Base-by-base conservation (phyloP, 2,888 invertebrate genomes). In the Andricus quercusramuli region DNA sequence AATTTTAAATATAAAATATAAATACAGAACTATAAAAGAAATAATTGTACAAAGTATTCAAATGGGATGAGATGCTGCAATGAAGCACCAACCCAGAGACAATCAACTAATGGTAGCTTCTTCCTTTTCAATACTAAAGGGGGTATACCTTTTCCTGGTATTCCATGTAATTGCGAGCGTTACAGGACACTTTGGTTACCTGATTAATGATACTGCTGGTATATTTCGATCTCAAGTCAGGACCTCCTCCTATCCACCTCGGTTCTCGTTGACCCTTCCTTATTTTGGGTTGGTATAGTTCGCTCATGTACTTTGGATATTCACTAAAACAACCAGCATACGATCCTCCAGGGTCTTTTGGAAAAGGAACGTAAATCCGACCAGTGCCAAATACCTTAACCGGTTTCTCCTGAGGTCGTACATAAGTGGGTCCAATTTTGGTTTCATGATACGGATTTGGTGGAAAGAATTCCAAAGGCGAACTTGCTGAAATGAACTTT, bases 291-390 rank as follows among this genome's bases (percentile, higher is more conserved):
- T 56, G 56, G 9, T 56, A 56, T 47, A 88, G 89, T 11, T 89
- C 87, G 64, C 85, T 84, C 41, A 83, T 81, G 82, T 91, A 90
- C 56, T 79, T 80, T 0, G 93, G 93, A 82, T 90, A 93, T 83
- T 90, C 90, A 65, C 84, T 82, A 84, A 94, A 93, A 80, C 93
- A 91, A 9, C 93, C 93, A 13, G 87, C 92, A 79, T 93, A 90
- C 80, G 88, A 90, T 44, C 93, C 93, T 3, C 92, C 92, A 32
- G 88, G 89, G 86, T 92, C 83, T 78, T 89, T 90, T 11, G 90
- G 91, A 32, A 90, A 91, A 11, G 87, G 87, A n/a, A 89, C 84
- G 79, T 87, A 88, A 83, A 90, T 86, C 59, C 74, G 79, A 44
- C 79, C 82, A 0, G 82, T 56, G 13, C 81, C 83, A 15, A 81